These are phyloP conservation scores for Congeria kusceri DNA, from an alignment of 2,888 invertebrate genomes.

Conservation along the genomic window DNA sequence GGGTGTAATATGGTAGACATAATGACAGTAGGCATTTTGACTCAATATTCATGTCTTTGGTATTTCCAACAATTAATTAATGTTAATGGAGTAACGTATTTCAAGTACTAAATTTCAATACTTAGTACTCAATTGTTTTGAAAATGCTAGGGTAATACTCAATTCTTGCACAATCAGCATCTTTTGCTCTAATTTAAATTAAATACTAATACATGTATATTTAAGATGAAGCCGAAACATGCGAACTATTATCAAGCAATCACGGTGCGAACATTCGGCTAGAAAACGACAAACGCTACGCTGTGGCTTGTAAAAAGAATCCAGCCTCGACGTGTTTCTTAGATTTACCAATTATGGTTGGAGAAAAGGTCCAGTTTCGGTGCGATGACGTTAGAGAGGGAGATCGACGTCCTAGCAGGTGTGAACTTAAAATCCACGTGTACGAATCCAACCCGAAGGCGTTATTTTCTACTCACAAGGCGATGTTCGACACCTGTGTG, in stretches of 20 bases:
- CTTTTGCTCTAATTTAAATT: no score
- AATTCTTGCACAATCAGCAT: no score
- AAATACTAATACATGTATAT: not conserved
- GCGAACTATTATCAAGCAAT: conserved; percentile 18
- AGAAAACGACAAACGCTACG: conserved; percentile 3
- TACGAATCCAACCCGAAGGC: conserved; percentile 25
- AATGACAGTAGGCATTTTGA: no score
- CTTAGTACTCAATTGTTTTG: no score
- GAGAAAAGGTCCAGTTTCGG: conserved; percentile 13
- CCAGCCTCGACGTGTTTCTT: conserved; percentile 40
- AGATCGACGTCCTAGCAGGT: conserved; percentile 27
- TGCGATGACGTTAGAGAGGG: conserved; percentile 31
- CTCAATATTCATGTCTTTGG: no score
- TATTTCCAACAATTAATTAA: no score
- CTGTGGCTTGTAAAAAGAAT: conserved; percentile 11
- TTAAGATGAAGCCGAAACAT: not conserved
- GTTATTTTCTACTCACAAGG: conserved; percentile 11
- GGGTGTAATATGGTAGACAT: no score
- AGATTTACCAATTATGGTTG: not conserved
- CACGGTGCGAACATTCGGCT: conserved; percentile 40
- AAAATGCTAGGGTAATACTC: no score
- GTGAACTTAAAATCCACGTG: conserved; percentile 24
- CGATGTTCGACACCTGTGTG: conserved; percentile 27
- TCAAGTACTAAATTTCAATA: no score
- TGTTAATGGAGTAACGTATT: no score